Evolutionary conservation across 1,140 invertebrate species (phyloP), one percentile per base, ranked within the genome.

Genomic region (Drosophila grimshawi): DNA sequence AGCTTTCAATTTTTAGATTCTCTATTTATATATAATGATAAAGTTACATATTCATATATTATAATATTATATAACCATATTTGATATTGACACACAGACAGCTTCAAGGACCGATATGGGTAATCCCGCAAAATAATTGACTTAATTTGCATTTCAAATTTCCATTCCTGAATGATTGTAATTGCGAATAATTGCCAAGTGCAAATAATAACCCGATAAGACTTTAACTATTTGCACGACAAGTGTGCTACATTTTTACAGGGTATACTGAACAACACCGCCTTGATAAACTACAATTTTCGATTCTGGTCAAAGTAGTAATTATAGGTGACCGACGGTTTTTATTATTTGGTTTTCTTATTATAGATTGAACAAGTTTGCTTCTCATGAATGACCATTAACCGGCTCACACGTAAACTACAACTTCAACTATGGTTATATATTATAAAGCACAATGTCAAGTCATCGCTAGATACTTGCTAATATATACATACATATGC

Each of bases 391-490:
- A 71, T 65, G 43, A 35, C 30, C 51, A 65, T 57, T 51, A 57
- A 57, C 45, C 32, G 37, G 30, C 57, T 71, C 53, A 30, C 62
- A 57, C 8, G 35, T 60, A 33, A 7, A 45, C 3, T 32, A 10
- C 39, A 11, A 43, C 5, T 3, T 46, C 29, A 8, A 29, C 33
- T 49, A 37, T 35, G 33, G 0, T n/a, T 19, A 10, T 70, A 32
- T 62, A n/a, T 53, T 32, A 10, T 48, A 55, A 46, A 46, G 6
- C 39, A 45, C 30, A 61, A 52, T 73, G 56, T 43, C 56, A 37
- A 73, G 64, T 73, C 70, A 73, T 68, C 27, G 55, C 27, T n/a
- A 66, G 10, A 45, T 55, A 48, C 48, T 43, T 43, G 39, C 10
- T 41, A 41, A 41, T 8, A 53, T 72, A 35, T 37, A 27, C 3